A percentile compares a stretch with the other conserved stretches of the same genome.
Conservation (phyloP, 1,140 invertebrate species). For the Bombus confusus region DNA sequence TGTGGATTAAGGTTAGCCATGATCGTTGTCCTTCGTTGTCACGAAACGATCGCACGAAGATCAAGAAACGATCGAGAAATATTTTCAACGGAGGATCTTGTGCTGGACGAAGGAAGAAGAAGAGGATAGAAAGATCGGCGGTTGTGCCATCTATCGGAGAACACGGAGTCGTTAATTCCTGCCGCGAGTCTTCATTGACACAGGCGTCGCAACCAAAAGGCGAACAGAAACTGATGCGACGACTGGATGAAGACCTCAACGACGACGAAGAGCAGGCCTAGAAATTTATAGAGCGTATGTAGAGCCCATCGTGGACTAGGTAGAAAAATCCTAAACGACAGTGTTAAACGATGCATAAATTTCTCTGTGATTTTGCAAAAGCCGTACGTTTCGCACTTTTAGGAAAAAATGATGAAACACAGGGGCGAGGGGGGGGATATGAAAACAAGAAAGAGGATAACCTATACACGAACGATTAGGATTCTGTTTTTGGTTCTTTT, state of each 20-base stretch:
- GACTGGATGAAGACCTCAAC: constrained; percentile 62
- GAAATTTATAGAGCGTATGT: constrained; percentile 67
- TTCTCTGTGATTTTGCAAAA: constrained; percentile 69
- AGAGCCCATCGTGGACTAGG: constrained; percentile 57
- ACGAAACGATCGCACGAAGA: not conserved
- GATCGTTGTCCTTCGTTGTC: not conserved
- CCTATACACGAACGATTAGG: constrained; percentile 42
- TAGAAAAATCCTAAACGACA: constrained; percentile 58
- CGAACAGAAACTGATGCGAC: constrained; percentile 27
- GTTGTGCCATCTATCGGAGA: constrained; percentile 46
- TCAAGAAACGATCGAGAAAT: not conserved
- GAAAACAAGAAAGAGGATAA: not conserved
- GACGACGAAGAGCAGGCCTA: constrained; percentile 71
- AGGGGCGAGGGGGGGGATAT: not conserved
- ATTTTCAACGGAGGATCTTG: not conserved
- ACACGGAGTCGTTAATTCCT: constrained; percentile 53
- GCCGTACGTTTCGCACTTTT: constrained; percentile 59
- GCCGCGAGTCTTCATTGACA: constrained; percentile 58
- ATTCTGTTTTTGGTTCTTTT: constrained; percentile 47
- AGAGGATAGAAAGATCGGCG: not conserved
- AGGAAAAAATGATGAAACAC: not conserved
- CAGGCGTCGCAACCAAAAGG: constrained; percentile 26
- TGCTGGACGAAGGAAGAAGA: not conserved
- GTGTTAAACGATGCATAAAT: constrained; percentile 60
- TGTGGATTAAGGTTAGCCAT: not conserved